Evolutionary conservation across 2,888 invertebrate species (phyloP).

Genomic region (Malacosoma neustria): DNA sequence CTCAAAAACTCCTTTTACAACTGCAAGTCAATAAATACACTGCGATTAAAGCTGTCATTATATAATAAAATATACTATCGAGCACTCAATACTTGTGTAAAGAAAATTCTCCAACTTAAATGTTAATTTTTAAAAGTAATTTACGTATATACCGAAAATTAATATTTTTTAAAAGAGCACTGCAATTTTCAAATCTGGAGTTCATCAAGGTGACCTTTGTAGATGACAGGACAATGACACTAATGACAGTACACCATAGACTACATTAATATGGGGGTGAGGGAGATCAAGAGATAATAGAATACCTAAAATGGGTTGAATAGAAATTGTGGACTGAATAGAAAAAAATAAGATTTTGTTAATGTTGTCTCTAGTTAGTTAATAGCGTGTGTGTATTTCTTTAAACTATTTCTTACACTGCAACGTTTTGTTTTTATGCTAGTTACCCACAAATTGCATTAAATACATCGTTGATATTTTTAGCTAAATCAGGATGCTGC

Average conservation of each 20-base stretch:
- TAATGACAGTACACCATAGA: not conserved
- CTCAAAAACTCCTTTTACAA: slow-evolving; percentile 19
- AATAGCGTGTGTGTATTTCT: too few species aligned
- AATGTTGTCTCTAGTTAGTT: too few species aligned
- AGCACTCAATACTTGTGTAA: not conserved
- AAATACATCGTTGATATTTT: too few species aligned
- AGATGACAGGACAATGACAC: slow-evolving; percentile 7
- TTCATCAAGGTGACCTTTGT: slow-evolving; percentile 69
- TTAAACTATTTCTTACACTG: too few species aligned
- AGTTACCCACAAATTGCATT: too few species aligned
- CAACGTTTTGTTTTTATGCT: too few species aligned
- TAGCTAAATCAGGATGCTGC: too few species aligned
- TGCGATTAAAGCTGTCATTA: slow-evolving; percentile 22
- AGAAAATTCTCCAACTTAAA: too few species aligned
- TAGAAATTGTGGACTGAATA: too few species aligned
- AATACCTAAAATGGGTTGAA: too few species aligned
- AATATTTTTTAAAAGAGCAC: not conserved
- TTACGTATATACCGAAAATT: not conserved
- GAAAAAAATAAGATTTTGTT: too few species aligned
- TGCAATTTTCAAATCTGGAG: slow-evolving; percentile 38
- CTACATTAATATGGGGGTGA: not conserved
- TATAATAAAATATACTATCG: slow-evolving; percentile 7
- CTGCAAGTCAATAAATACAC: slow-evolving; percentile 19
- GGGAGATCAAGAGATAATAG: too few species aligned
- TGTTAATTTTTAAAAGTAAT: not conserved